A percentile compares a stretch with the other conserved stretches of the same genome.
Conservation (phyloP, 2,113 vertebrate species). For the Xenus cinereus region DNA sequence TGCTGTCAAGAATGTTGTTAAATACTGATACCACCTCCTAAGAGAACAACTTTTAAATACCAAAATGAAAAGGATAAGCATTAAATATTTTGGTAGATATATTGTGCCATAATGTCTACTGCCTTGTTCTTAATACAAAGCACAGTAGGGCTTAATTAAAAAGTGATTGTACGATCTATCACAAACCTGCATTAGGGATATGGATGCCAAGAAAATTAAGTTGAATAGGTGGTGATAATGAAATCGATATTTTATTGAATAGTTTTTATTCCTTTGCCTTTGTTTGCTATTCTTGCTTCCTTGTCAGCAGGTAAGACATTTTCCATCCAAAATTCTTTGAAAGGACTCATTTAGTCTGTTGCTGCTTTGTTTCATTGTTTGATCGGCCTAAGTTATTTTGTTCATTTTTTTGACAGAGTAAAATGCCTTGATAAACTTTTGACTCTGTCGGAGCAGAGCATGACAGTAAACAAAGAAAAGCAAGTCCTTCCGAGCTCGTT, state of each 20-base stretch:
- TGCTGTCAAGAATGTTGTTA: constrained; percentile 57
- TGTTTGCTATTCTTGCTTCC: constrained; percentile 52
- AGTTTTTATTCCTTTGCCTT: constrained; percentile 65
- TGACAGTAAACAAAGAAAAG: constrained; percentile 42
- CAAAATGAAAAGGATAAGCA: constrained; percentile 60
- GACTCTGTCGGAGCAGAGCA: not conserved
- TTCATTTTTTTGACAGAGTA: constrained; percentile 14
- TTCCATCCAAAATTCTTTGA: constrained; percentile 39
- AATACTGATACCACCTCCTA: constrained; percentile 62
- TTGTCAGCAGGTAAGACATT: constrained; percentile 41
- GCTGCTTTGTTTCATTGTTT: constrained; percentile 25
- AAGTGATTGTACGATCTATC: constrained; percentile 70
- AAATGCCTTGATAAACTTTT: constrained; percentile 53
- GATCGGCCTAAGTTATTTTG: not conserved
- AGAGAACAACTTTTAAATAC: constrained; percentile 64
- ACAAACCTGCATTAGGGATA: constrained; percentile 58
- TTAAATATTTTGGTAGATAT: constrained; percentile 70
- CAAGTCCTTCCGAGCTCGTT: not conserved
- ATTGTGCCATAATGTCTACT: constrained; percentile 70
- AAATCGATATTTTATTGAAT: constrained; percentile 70
- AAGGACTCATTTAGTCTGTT: not conserved
- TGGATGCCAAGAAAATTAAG: constrained; percentile 64
- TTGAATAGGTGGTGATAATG: constrained; percentile 65
- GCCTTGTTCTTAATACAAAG: constrained; percentile 72
- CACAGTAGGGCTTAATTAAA: constrained; percentile 77